Base-by-base conservation (phyloP, 1,140 invertebrate genomes). In the Bursaphelenchus mucronatus region DNA sequence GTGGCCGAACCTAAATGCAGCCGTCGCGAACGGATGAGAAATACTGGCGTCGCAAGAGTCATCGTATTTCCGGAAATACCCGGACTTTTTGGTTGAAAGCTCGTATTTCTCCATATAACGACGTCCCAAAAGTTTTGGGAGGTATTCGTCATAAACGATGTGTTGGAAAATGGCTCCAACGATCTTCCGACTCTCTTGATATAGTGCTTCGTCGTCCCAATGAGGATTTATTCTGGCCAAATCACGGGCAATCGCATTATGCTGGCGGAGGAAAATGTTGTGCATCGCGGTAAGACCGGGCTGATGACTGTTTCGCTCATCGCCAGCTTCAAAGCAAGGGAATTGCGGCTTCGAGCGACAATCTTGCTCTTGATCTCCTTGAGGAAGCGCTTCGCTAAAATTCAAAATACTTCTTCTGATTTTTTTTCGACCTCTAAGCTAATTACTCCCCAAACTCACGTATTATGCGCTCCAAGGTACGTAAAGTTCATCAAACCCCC, bases 271-370 rank as follows among this genome's bases (percentile, higher is more conserved):
- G 87, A 92, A 89, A 0, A 94, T 79, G 19, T 64, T 80, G 63
- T 80, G 78, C 63, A 80, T 80, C 6, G 78, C 69, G 6, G 77
- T 81, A 17, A 94, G 82, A 0, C 92, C 89, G 63, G 94, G 82
- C 76, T 94, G 92, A 79, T 95, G 91, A 80, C 93, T 94, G 6
- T 94, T 92, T 76, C 92, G 86, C 78, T 92, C 91, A 84, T 95
- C 92, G 76, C 92, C 89, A 88, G 75, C 79, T 10, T 83, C 65
- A 53, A 83, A 80, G 44, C 78, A 80, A 5, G 79, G 75, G 52
- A 73, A 67, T 40, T 52, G 61, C 10, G 71, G 71, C 41, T 62
- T 61, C 15, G 72, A 76, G 10, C 78, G 63, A 50, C 79, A 80
- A 63, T 80, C 79, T 55, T 80, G 73, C 43, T 71, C 70, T 40